Percentiles rank a stretch among this genome's conserved stretches.
Evolutionary conservation across 2,113 vertebrate genomes (phyloP).

Genomic region (Azemiops feae): DNA sequence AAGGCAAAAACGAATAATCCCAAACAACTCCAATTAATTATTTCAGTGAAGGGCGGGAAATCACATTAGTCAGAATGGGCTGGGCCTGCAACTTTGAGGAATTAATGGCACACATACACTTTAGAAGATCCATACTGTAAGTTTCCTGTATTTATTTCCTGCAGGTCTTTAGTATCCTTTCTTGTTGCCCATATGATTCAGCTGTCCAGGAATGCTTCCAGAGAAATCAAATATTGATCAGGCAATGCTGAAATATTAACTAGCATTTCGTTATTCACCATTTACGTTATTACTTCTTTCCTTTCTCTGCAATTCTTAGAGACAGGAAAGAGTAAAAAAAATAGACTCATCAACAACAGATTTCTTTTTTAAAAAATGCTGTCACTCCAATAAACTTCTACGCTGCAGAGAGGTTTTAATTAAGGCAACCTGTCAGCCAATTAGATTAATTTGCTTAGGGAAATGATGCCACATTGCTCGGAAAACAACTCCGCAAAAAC

Average conservation of each 20-base stretch:
- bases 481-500: neutral
- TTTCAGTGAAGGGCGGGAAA: neutral
- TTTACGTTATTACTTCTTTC: neutral
- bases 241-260: constrained; percentile 17
- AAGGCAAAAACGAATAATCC: neutral
- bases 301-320: neutral
- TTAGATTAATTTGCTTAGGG: neutral
- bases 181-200: constrained; percentile 11
- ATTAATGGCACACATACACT: constrained; percentile 22
- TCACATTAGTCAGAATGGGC: neutral
- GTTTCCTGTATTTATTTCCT: constrained; percentile 21
- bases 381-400: constrained; percentile 8
- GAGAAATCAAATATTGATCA: constrained; percentile 25
- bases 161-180: constrained; percentile 21
- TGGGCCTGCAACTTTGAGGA: constrained; percentile 26
- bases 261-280: neutral
- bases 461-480: neutral
- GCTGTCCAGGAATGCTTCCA: constrained; percentile 2
- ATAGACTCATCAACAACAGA: constrained; percentile 4
- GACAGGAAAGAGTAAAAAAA: neutral
- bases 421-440: constrained; percentile 7
- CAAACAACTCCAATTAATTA: neutral
- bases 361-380: neutral
- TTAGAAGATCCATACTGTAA: constrained; percentile 32
- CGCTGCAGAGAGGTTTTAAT: neutral